Evolutionary conservation across 2,888 invertebrate genomes (phyloP).

Genomic region (Orthosia gracilis): DNA sequence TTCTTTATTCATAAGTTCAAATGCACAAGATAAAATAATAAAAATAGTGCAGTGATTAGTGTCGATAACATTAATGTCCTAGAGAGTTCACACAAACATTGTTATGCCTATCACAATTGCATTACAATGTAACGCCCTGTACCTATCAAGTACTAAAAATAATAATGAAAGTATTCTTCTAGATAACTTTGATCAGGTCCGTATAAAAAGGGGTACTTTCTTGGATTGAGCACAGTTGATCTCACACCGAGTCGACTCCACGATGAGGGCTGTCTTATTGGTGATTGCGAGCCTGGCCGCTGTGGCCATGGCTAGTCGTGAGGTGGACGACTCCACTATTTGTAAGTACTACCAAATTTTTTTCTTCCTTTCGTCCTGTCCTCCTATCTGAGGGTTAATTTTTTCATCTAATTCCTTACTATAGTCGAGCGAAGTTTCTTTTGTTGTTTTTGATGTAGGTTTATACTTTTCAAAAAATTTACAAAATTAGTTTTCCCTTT

Average conservation of each 20-base stretch:
- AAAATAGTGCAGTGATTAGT: slow-evolving; percentile 12
- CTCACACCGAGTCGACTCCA: slow-evolving; percentile 77
- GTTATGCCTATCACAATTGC: slow-evolving; percentile 26
- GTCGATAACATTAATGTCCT: slow-evolving; percentile 22
- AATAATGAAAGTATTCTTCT: slow-evolving; percentile 15
- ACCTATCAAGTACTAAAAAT: slow-evolving; percentile 52
- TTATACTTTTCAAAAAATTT: background rate
- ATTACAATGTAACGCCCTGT: slow-evolving; percentile 51
- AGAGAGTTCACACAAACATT: slow-evolving; percentile 44
- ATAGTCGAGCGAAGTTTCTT: background rate
- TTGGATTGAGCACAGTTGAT: slow-evolving; percentile 76
- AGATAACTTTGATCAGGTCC: slow-evolving; percentile 38
- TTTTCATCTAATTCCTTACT: background rate
- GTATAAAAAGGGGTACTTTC: slow-evolving; percentile 74
- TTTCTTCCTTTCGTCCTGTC: background rate
- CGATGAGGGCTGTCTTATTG: slow-evolving; percentile 81
- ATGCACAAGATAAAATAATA: slow-evolving; percentile 11
- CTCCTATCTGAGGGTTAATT: background rate
- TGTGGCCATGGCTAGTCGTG: slow-evolving; percentile 80
- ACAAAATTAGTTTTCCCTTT: background rate
- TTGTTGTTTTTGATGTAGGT: background rate
- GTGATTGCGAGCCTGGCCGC: slow-evolving; percentile 82
- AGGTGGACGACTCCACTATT: slow-evolving; percentile 75
- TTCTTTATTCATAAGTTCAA: slow-evolving; percentile 10
- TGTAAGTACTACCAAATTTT: slow-evolving; percentile 70